Evolutionary conservation across 92 coral and sea anemone species (phyloP), one percentile per base, ranked within the genome.

Genomic region (Actinostola sp.): DNA sequence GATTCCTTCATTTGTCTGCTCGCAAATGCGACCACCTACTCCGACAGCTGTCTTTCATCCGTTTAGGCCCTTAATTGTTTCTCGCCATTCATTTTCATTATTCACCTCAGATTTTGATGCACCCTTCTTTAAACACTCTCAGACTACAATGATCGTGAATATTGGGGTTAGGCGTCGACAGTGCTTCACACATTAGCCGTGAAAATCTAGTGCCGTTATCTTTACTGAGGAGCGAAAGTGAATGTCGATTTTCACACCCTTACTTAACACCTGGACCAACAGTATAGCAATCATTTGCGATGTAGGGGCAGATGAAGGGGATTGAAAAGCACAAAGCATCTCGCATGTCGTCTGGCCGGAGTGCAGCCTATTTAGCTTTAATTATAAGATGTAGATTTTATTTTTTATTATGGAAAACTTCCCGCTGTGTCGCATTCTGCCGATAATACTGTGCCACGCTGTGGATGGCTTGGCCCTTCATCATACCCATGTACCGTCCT

Each of bases 21-120:
- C 69, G 87, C 95, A 9, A 89, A 82, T 89, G 88, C 93, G 94
- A 84, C 97, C 97, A 92, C 97, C 97, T 89, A 92, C 95, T 70
- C 84, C 51, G 94, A 79, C 97, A 92, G 97, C 97, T 92, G 97
- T 75, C 73, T 69, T 79, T 80, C 86, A 80, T 89, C 88, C 92
- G 91, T 86, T 87, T 86, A 79, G 84, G 81, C 82, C 86, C 81
- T 82, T 92, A 89, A 92, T 92, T 92, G 95, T 88, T 92, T 89
- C 92, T 72, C 52, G 66, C 88, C 69, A 89, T 80, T 83, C 92
- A 77, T 83, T 73, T 80, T 74, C 89, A 84, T 88, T 91, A 88
- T 91, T 91, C 79, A 88, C 88, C 57, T 78, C 89, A 75, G 76
- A 73, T 75, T 55, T 68, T 67, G 54, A 81, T 82, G 81, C 73